phyloP scores from a whole-genome alignment of 2,888 invertebrate species.

The Vannuccia rotundouncinata region DNA sequence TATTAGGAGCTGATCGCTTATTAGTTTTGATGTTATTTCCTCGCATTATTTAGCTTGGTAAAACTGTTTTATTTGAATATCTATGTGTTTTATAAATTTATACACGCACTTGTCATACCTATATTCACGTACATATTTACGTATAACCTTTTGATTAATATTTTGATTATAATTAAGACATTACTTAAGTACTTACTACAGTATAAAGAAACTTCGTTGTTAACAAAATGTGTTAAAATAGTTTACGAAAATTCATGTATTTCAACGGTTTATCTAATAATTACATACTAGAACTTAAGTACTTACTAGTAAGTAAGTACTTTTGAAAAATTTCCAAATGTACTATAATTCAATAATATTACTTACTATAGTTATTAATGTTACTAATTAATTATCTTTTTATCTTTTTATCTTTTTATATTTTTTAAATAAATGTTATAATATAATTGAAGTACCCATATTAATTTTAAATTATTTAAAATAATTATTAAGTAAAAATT shows the following conservation, averaged over 20 bases:
- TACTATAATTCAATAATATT: constrained; percentile 26
- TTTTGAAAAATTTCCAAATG: background rate
- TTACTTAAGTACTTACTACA: background rate
- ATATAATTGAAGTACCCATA: constrained; percentile 26
- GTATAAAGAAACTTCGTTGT: background rate
- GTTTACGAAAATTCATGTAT: background rate
- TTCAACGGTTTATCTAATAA: background rate
- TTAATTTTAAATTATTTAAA: constrained; percentile 24
- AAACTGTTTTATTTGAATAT: too few relatives aligned
- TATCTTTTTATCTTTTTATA: background rate
- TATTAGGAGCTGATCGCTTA: too few relatives aligned
- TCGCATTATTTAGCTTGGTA: too few relatives aligned
- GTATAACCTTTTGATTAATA: too few relatives aligned
- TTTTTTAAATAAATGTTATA: constrained; percentile 15
- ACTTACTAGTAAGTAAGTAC: background rate
- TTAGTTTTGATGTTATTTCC: too few relatives aligned
- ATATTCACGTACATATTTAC: background rate
- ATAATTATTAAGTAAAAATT: constrained; percentile 26
- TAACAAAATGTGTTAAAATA: background rate
- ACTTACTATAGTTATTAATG: constrained; percentile 26
- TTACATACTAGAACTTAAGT: background rate
- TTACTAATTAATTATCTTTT: constrained; percentile 18
- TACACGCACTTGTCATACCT: background rate
- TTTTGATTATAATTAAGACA: background rate
- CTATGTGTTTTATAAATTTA: too few relatives aligned